Evolutionary conservation across 1,140 invertebrate genomes (phyloP), one percentile per base, ranked within the genome.

Genomic region (Hycleus phaleratus): DNA sequence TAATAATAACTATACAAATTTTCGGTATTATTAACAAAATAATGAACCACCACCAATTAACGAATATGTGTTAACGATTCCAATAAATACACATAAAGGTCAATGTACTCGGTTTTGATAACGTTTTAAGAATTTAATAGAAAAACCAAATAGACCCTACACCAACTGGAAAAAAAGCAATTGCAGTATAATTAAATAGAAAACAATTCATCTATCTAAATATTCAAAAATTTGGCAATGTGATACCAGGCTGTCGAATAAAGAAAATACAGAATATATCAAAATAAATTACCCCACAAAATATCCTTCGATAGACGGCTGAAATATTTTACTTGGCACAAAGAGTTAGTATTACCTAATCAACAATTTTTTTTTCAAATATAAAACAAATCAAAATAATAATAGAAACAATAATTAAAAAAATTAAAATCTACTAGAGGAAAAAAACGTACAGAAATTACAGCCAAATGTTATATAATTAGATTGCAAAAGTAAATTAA

Each of bases 221-320:
- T 18, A 18, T 26, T 6, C 12, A 25, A 10, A 46, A 9, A 26
- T 57, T 49, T 49, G 60, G 65, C 65, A 66, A 66, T 64, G 65
- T 66, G 65, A 56, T 57, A 64, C 65, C 65, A 66, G 65, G 65
- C 62, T 64, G 65, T 58, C 25, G 56, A 52, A 4, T 5, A 5
- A 5, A 32, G 32, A 32, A 32, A 5, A 32, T 32, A 32, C 7
- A 32, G 7, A 5, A 32, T 32, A 32, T 32, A 32, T 32, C 4
- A 32, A 32, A 32, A 32, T 32, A 32, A 32, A 32, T 32, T 32
- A 32, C 32, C 18, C 18, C 32, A 32, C 32, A 32, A 32, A 48
- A 12, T 46, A 56, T 56, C 54, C 54, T 56, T 43, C 46, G 45
- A 45, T 40, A 53, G 54, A 47, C 48, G 45, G 53, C 58, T 60